Conservation (phyloP, 64 coral and sea anemone genomes). For the Pocillopora verrucosa region DNA sequence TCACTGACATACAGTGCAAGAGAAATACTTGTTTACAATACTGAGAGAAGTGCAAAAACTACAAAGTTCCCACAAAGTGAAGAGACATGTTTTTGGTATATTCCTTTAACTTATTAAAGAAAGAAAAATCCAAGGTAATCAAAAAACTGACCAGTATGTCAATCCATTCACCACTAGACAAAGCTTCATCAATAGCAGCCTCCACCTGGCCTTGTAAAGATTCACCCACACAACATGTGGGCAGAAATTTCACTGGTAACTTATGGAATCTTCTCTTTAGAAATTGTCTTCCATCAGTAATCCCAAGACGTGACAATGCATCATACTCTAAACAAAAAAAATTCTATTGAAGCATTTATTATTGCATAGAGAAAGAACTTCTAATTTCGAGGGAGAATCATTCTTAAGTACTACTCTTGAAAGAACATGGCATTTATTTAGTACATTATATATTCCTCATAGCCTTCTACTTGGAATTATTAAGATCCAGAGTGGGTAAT, state of each 20-base stretch:
- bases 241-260: conserved; percentile 64
- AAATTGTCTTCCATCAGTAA: conserved; percentile 89
- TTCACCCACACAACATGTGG: conserved; percentile 90
- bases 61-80: too few relatives aligned
- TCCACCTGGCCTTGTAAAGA: conserved; percentile 73
- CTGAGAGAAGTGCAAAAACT: background rate
- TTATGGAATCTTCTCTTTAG: conserved; percentile 80
- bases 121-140: too few relatives aligned
- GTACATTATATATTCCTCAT: too few relatives aligned
- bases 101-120: too few relatives aligned
- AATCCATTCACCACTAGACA: conserved; percentile 57
- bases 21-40: background rate
- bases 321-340: conserved; percentile 77
- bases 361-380: too few relatives aligned
- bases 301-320: conserved; percentile 82
- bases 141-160: conserved; percentile 47
- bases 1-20: background rate
- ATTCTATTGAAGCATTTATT: too few relatives aligned
- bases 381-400: too few relatives aligned
- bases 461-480: too few relatives aligned
- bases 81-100: too few relatives aligned
- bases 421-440: too few relatives aligned
- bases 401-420: too few relatives aligned
- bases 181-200: conserved; percentile 83
- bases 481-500: too few relatives aligned